Evolutionary conservation across 1,140 invertebrate species (phyloP).

Genomic region (Galleria mellonella): DNA sequence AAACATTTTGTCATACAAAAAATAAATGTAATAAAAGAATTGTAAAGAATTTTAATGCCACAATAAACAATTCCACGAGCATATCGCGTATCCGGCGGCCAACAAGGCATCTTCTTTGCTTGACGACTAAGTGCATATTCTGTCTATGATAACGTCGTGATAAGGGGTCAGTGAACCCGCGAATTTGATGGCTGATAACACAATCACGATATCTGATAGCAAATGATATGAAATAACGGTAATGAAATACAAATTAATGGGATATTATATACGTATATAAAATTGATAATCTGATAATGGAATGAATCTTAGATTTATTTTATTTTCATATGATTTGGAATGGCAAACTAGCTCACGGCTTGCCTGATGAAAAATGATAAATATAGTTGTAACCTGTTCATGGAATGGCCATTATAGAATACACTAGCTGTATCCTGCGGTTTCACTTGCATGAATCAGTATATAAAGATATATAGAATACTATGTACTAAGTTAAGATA

Average conservation of each 20-base stretch:
- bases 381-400: too few species aligned
- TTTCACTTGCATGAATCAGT: too few species aligned
- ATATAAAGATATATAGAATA: too few species aligned
- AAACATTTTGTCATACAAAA: too few species aligned
- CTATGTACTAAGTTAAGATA: too few species aligned
- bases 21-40: too few species aligned
- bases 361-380: too few species aligned
- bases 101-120: constrained; percentile 1
- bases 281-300: background rate
- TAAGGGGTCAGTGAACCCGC: constrained; percentile 7
- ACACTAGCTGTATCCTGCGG: too few species aligned
- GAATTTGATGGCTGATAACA: constrained; percentile 1
- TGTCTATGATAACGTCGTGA: constrained; percentile 2
- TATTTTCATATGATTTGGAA: too few species aligned
- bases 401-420: too few species aligned
- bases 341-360: too few species aligned
- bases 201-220: constrained; percentile 1
- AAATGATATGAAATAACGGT: background rate
- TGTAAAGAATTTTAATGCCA: constrained; percentile 5
- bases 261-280: background rate
- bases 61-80: constrained; percentile 1
- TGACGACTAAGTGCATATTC: constrained; percentile 1
- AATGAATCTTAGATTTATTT: too few species aligned
- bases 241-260: background rate
- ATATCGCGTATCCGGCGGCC: constrained; percentile 5